These are phyloP conservation scores for Chaetura pelagica DNA, from an alignment of 2,113 vertebrate species.

Conservation along the genomic window DNA sequence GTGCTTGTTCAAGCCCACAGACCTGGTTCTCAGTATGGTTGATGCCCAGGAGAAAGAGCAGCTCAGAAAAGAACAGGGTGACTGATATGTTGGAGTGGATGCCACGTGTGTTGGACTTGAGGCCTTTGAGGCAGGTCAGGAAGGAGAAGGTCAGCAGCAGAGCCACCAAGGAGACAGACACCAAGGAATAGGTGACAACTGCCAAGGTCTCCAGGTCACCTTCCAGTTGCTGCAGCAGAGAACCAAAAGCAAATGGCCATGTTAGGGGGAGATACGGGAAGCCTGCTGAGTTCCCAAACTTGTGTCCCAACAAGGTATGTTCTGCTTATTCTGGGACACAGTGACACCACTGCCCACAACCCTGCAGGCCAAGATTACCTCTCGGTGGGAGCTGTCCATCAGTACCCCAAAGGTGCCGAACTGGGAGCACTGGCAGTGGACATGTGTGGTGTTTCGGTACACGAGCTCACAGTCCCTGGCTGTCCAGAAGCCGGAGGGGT, in stretches of 20 bases:
- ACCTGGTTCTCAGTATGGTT: constrained; percentile 97
- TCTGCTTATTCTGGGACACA: background rate
- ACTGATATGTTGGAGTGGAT: constrained; percentile 93
- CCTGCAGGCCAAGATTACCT: constrained; percentile 78
- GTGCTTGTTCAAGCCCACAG: background rate
- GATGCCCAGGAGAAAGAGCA: constrained; percentile 93
- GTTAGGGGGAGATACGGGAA: background rate
- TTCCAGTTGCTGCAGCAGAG: constrained; percentile 86
- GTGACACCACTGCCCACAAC: background rate
- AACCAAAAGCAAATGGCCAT: background rate
- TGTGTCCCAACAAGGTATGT: background rate
- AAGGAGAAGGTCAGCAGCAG: constrained; percentile 89
- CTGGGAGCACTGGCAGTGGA: constrained; percentile 94
- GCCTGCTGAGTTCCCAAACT: background rate
- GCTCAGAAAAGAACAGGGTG: constrained; percentile 91
- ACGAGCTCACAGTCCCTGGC: constrained; percentile 93
- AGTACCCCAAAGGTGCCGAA: constrained; percentile 94
- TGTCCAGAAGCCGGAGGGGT: constrained; percentile 90
- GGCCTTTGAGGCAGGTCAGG: constrained; percentile 91
- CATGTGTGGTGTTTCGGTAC: constrained; percentile 93
- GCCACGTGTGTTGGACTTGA: constrained; percentile 94
- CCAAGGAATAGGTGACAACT: constrained; percentile 89
- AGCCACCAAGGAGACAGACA: constrained; percentile 88
- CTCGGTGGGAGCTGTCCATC: constrained; percentile 98
- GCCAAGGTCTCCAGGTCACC: constrained; percentile 94